Evolutionary conservation across 2,888 invertebrate genomes (phyloP).

Genomic region (Baccha elongata): DNA sequence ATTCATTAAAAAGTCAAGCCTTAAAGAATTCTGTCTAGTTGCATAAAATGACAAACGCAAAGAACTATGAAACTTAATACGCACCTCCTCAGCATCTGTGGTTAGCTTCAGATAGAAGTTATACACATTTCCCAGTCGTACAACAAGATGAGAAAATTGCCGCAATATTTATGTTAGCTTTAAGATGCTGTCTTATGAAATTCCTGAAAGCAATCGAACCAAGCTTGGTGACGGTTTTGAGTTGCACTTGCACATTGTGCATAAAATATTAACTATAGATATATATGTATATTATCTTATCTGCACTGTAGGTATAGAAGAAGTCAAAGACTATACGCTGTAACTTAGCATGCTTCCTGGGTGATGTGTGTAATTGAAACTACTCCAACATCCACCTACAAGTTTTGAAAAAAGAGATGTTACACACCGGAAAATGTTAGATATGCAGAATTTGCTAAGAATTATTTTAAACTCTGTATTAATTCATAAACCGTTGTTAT

Average conservation of each 20-base stretch:
- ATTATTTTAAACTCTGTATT: too few species aligned
- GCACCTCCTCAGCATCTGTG: slow-evolving; percentile 13
- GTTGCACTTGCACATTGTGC: slow-evolving; percentile 27
- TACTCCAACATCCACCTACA: slow-evolving; percentile 36
- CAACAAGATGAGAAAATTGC: slow-evolving; percentile 30
- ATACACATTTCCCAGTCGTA: slow-evolving; percentile 12
- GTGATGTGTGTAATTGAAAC: slow-evolving; percentile 28
- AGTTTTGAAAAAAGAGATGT: slow-evolving; percentile 13
- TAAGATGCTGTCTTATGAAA: slow-evolving; percentile 55
- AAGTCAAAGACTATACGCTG: slow-evolving; percentile 36
- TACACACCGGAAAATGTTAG: not conserved
- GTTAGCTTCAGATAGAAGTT: slow-evolving; percentile 24
- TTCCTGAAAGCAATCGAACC: slow-evolving; percentile 69
- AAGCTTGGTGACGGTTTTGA: slow-evolving; percentile 47
- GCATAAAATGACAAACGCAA: not conserved
- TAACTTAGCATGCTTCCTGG: slow-evolving; percentile 16
- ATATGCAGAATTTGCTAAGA: not conserved
- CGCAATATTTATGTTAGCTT: not conserved
- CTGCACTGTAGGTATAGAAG: slow-evolving; percentile 13
- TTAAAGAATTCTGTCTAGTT: slow-evolving; percentile 8
- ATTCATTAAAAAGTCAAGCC: slow-evolving; percentile 3
- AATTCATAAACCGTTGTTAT: too few species aligned
- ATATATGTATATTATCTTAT: too few species aligned
- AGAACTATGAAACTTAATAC: slow-evolving; percentile 33
- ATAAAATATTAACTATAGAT: too few species aligned